Evolutionary conservation across 2,888 invertebrate genomes (phyloP).

Genomic region (Drosophila robusta): DNA sequence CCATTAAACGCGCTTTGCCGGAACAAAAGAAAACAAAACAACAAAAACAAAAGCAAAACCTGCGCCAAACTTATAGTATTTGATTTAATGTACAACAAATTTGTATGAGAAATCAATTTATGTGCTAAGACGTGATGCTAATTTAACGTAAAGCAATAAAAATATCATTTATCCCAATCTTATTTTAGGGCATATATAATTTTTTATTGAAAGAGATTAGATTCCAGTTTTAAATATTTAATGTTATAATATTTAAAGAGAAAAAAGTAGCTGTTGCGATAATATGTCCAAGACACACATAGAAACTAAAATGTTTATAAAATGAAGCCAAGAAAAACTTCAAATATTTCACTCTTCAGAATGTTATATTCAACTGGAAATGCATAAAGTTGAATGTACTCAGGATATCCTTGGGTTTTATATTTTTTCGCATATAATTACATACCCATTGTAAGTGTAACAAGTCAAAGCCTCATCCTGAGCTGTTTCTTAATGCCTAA

Average conservation of each 20-base stretch:
- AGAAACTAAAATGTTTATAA: no score
- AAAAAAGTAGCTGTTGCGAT: no score
- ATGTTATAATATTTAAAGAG: no score
- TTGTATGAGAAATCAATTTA: constrained; percentile 22
- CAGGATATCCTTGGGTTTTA: constrained; percentile 28
- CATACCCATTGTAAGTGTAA: not conserved
- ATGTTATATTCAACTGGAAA: not conserved
- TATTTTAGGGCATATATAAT: not conserved
- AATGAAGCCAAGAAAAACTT: no score
- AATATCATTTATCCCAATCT: not conserved
- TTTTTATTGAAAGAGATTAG: no score
- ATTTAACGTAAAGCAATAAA: not conserved
- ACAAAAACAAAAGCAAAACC: constrained; percentile 32
- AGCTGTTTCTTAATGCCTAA: constrained; percentile 2
- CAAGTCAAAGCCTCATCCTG: constrained; percentile 13
- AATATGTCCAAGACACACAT: not conserved
- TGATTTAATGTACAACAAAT: constrained; percentile 36
- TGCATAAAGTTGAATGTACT: constrained; percentile 16
- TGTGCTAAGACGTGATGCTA: not conserved
- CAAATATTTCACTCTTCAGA: not conserved
- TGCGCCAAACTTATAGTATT: constrained; percentile 18
- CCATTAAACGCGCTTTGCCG: constrained; percentile 70
- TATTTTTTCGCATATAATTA: constrained; percentile 21
- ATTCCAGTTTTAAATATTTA: no score
- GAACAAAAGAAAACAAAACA: constrained; percentile 54